Evolutionary conservation across 2,888 invertebrate species (phyloP).

Genomic region (Diadromus collaris): DNA sequence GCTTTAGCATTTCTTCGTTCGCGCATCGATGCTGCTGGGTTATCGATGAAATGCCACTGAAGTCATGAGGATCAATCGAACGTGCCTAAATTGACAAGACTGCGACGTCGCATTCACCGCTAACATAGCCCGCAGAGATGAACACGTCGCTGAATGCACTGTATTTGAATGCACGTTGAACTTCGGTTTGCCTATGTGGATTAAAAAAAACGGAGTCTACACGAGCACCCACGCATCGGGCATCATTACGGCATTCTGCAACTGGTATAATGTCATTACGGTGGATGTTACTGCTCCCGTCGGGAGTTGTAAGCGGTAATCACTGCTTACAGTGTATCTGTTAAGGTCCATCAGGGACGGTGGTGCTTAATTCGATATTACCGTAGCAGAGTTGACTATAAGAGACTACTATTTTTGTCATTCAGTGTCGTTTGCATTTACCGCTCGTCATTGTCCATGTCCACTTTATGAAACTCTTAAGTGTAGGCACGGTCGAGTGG

Average conservation of each 20-base stretch:
- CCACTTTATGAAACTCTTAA: conserved; percentile 17
- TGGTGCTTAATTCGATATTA: conserved; percentile 17
- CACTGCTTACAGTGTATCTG: conserved; percentile 41
- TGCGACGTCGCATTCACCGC: conserved; percentile 38
- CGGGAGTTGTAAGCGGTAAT: conserved; percentile 44
- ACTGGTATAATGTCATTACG: conserved; percentile 72
- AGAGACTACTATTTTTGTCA: conserved; percentile 13
- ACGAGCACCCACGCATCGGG: conserved; percentile 69
- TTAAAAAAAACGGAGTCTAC: conserved; percentile 65
- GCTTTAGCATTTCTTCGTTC: conserved; percentile 25
- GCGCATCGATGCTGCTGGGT: conserved; percentile 30
- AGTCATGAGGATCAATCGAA: conserved; percentile 46
- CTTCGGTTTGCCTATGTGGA: conserved; percentile 60
- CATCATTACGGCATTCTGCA: conserved; percentile 70
- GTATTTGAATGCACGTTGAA: conserved; percentile 39
- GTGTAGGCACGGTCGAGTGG: background rate
- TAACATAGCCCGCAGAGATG: conserved; percentile 58
- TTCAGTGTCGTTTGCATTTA: conserved; percentile 15
- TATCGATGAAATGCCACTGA: conserved; percentile 39
- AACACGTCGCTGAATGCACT: conserved; percentile 48
- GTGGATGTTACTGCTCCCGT: conserved; percentile 62
- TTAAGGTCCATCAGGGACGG: conserved; percentile 25
- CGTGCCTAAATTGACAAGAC: conserved; percentile 17
- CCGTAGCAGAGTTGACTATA: background rate
- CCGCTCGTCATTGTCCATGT: conserved; percentile 25